Percentiles rank a stretch among this genome's conserved stretches.
Evolutionary conservation across 2,113 vertebrate species (phyloP).

Genomic region (Python bivittatus): DNA sequence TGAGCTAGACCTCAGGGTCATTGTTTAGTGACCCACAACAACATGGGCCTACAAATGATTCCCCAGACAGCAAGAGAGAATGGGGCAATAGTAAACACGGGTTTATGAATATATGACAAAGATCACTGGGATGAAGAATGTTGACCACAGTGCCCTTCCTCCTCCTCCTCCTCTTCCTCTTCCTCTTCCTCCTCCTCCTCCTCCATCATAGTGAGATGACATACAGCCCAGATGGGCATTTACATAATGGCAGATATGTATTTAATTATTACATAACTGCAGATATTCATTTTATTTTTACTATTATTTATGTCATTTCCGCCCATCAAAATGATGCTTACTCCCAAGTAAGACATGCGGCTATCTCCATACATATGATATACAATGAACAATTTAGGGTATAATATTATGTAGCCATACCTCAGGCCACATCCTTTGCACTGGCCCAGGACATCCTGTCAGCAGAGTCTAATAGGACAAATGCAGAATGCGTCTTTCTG

Average conservation of each 20-base stretch:
- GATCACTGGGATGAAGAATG: background rate
- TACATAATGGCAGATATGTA: background rate
- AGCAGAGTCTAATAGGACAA: constrained; percentile 10
- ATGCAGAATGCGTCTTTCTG: background rate
- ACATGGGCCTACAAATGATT: background rate
- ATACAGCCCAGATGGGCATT: background rate
- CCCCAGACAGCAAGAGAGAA: background rate
- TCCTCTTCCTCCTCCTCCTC: background rate
- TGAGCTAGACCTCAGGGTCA: background rate
- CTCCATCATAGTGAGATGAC: background rate
- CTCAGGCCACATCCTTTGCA: background rate
- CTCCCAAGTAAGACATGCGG: background rate
- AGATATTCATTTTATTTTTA: background rate
- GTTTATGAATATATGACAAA: background rate
- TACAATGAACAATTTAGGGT: background rate
- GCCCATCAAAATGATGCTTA: background rate
- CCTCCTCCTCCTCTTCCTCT: background rate
- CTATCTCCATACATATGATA: background rate
- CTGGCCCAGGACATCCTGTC: background rate
- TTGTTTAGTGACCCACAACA: background rate
- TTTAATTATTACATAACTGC: background rate
- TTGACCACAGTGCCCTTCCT: background rate
- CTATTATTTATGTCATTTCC: background rate
- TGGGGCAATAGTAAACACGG: background rate
- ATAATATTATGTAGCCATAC: background rate